Conservation (phyloP, 2,888 invertebrate species). For the Epistrophella euchroma region DNA sequence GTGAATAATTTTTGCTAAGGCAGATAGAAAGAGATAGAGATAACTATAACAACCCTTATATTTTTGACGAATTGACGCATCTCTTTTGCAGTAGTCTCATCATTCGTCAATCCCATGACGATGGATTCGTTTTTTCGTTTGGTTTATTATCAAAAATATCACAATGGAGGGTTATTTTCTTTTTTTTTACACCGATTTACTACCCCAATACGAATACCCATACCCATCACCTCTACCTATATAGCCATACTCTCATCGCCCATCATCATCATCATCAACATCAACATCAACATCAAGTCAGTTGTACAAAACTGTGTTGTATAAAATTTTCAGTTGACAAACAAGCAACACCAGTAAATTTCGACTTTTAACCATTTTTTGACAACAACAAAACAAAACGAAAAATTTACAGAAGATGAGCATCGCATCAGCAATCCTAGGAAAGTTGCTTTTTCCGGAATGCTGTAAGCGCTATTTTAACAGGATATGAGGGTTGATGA, state of each 20-base stretch:
- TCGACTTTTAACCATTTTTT: constrained; percentile 77
- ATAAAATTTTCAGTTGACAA: constrained; percentile 80
- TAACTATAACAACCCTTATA: constrained; percentile 53
- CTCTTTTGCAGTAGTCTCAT: constrained; percentile 68
- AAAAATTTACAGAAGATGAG: constrained; percentile 39
- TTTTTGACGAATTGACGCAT: constrained; percentile 75
- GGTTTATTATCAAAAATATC: constrained; percentile 54
- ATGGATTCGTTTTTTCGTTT: constrained; percentile 34
- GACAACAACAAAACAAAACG: constrained; percentile 27
- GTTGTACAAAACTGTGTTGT: constrained; percentile 74
- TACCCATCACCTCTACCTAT: neutral
- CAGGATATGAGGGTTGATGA: constrained; percentile 71
- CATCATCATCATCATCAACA: constrained; percentile 64
- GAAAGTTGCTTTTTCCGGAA: constrained; percentile 68
- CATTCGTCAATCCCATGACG: constrained; percentile 70
- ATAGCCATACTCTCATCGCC: no score
- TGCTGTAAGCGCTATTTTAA: constrained; percentile 4
- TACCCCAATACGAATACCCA: constrained; percentile 35
- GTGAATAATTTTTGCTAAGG: constrained; percentile 39
- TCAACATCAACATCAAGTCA: constrained; percentile 78
- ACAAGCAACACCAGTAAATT: constrained; percentile 81
- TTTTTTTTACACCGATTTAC: neutral
- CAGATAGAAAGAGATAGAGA: neutral
- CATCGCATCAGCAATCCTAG: constrained; percentile 46
- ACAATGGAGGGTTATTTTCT: constrained; percentile 46